Base-by-base conservation (phyloP, 2,888 invertebrate genomes). In the Exocentrus adspersus region DNA sequence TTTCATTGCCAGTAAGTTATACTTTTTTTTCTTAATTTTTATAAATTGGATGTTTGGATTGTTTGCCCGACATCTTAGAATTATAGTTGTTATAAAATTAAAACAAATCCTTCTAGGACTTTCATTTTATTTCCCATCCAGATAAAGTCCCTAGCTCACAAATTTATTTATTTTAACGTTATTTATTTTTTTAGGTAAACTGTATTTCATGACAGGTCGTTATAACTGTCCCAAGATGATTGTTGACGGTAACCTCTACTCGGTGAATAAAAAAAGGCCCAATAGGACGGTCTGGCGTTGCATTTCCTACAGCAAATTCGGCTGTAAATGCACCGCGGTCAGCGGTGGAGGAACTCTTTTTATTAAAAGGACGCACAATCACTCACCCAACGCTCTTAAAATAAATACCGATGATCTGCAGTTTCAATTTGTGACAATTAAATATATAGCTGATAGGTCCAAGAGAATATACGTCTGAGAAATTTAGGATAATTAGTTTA, bases 181-280 rank as follows among this genome's bases (percentile, higher is more conserved):
- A 7, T 24, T 24, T 19, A 43, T 65, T 56, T 50, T 75, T 51
- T 52, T 48, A 21, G 70, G 65, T 1, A 48, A 32, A 41, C 42
- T 65, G 3, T 65, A 62, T 45, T 53, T 65, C 19, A 42, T 24
- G 17, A 52, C 17, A 12, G 59, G 59, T 24, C 19, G 19, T 0
- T 58, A 28, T 10, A 65, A 65, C 21, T 37, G 16, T 17, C 65
- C 62, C 2, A 5, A 45, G 20, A 24, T 65, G 17, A 45, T 65
- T 21, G 37, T 58, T 7, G 41, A 65, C 19, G 51, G 51, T 20
- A 51, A 62, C 21, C 20, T 20, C 20, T 65, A 43, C 30, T 12
- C 52, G 1, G 24, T 58, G 17, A 51, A 65, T 30, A 24, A 30
- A 17, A 64, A 60, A 24, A n/a, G 19, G 17, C 32, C n/a, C 10